A percentile compares a stretch with the other conserved stretches of the same genome.
Evolutionary conservation across 2,888 invertebrate species (phyloP).

Genomic region (Xanthia icteritia): DNA sequence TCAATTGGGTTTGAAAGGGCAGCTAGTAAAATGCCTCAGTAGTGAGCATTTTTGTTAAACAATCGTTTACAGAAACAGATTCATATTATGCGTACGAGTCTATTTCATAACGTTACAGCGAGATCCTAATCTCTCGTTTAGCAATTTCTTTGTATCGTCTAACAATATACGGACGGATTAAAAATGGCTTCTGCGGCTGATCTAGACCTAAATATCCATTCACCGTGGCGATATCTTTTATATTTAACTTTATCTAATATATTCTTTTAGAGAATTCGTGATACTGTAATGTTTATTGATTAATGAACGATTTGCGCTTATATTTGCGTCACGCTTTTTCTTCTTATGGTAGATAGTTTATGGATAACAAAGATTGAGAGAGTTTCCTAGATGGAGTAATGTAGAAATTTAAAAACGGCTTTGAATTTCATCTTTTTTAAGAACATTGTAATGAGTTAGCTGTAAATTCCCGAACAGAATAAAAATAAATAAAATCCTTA

Average conservation of each 20-base stretch:
- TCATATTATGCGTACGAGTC: constrained; percentile 54
- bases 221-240: constrained; percentile 71
- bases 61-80: constrained; percentile 48
- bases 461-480: neutral
- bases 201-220: constrained; percentile 80
- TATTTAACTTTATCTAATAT: constrained; percentile 29
- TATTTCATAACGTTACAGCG: constrained; percentile 61
- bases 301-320: neutral
- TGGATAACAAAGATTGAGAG: neutral
- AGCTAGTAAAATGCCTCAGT: constrained; percentile 29
- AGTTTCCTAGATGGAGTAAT: neutral
- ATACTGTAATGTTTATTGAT: constrained; percentile 10
- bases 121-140: constrained; percentile 61
- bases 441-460: neutral
- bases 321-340: constrained; percentile 15
- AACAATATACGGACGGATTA: constrained; percentile 56
- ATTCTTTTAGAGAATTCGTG: constrained; percentile 14
- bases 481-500: neutral
- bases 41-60: constrained; percentile 57
- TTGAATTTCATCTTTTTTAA: neutral
- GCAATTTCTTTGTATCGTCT: constrained; percentile 67
- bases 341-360: neutral
- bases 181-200: constrained; percentile 65
- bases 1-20: constrained; percentile 23
- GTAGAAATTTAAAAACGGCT: neutral